Evolutionary conservation across 1,140 invertebrate species (phyloP), one percentile per base, ranked within the genome.

Genomic region (Orchestia grillus): DNA sequence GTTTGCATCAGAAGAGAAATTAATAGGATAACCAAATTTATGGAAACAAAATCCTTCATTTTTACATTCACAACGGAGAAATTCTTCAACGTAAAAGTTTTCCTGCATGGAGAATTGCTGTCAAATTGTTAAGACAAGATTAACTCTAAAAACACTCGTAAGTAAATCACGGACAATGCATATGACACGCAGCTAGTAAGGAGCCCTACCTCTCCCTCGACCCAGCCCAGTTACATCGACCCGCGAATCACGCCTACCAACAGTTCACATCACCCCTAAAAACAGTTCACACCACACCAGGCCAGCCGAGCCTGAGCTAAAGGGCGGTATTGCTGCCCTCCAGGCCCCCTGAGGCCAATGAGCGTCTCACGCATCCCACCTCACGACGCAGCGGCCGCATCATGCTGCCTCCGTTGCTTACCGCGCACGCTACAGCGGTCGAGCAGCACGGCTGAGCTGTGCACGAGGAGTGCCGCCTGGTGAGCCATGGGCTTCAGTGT

Each of bases 401-500:
- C 6, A 8, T 53, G 47, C 47, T 53, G 47, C 19, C 19, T 53
- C 6, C 47, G 6, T 77, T 77, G 62, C 88, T 45, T 6, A 94
- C 92, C 92, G 6, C 44, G 44, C 43, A 94, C 44, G 41, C 0
- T 19, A 36, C 92, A 94, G 44, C 36, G 40, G 44, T 47, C 43
- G 23, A 94, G 92, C 43, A 45, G 92, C 43, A 94, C 6, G 0
- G 92, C 44, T 16, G 41, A 44, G 92, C 92, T n/a, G 44, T 94
- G 92, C 36, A 94, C 92, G 6, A 94, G 44, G 44, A 94, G 11
- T n/a, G 92, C 92, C 4, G 44, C 41, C 92, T 94, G 92, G 44
- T 94, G 92, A 45, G 92, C 44, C 44, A 94, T 19, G 44, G 92
- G 92, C 92, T 45, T 94, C 43, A 94, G 92, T 11, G 92, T 94